Evolutionary conservation across 1,140 invertebrate species (phyloP), one percentile per base, ranked within the genome.

Genomic region (Myzus persicae): DNA sequence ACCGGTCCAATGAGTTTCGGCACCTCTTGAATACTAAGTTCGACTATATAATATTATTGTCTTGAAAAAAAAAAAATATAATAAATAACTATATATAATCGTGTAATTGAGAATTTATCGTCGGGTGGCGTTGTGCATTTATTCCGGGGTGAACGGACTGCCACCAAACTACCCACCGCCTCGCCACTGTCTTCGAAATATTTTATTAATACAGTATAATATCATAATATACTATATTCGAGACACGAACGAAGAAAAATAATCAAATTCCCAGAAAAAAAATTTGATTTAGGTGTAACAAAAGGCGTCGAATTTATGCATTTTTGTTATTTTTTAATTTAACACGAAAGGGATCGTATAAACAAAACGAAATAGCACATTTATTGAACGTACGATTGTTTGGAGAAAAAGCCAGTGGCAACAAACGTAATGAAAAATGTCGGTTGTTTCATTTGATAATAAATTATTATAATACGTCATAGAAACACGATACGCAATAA

Each of bases 1-100:
- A 54, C 26, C 36, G 67, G 42, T 44, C 59, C 59, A 46, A 91
- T 44, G 67, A n/a, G 40, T 91, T 48, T 44, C 54, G 14, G 20
- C 40, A 8, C 40, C 6, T 90, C 54, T 76, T 44, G 90, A 91
- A 91, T 91, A 91, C 31, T 76, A 76, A 91, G 31, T n/a, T n/a
- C 18, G 14, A 89, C 48, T 3, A 22, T 42, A 88, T 31, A 2
- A 40, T 22, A 51, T 67, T 76, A 36, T 91, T 91, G 59, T 76
- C 59, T 91, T 91, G 2, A 11, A 54, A 51, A 54, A 89, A 38
- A n/a, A 44, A n/a, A 46, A 20, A 46, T 87, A 48, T 38, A 89
- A 89, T 24, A 54, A 89, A 54, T 24, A 24, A 46, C 87, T 51
- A 20, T 26, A 38, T 44, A 88, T 46, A 48, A 22, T 89, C 87